These are phyloP conservation scores for Diabrotica undecimpunctata DNA, from an alignment of 1,140 invertebrate species.

Conservation along the genomic window DNA sequence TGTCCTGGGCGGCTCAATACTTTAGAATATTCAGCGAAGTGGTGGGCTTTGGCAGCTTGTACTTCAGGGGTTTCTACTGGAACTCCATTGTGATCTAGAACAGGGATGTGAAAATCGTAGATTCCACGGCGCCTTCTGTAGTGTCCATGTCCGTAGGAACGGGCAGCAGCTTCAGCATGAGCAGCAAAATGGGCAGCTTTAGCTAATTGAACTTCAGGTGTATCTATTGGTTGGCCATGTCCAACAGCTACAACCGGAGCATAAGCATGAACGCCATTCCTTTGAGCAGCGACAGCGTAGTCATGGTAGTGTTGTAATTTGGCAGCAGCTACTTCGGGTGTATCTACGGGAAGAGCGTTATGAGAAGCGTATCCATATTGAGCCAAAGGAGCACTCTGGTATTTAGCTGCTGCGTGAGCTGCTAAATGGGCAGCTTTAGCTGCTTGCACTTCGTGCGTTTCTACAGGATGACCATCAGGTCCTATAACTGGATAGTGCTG, in stretches of 20 bases:
- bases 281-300: slow-evolving; percentile 53
- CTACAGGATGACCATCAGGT: slow-evolving; percentile 43
- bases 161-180: slow-evolving; percentile 50
- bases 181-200: slow-evolving; percentile 58
- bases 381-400: slow-evolving; percentile 22
- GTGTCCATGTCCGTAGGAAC: slow-evolving; percentile 32
- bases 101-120: slow-evolving; percentile 37
- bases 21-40: slow-evolving; percentile 54
- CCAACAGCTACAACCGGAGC: slow-evolving; percentile 28
- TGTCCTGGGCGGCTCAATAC: slow-evolving; percentile 29
- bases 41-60: slow-evolving; percentile 55
- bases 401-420: slow-evolving; percentile 51
- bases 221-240: slow-evolving; percentile 41
- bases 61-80: slow-evolving; percentile 58
- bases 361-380: slow-evolving; percentile 34
- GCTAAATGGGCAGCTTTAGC: slow-evolving; percentile 57
- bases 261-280: slow-evolving; percentile 42
- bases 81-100: slow-evolving; percentile 40
- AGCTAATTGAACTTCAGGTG: slow-evolving; percentile 56
- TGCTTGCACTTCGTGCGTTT: slow-evolving; percentile 58
- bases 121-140: slow-evolving; percentile 27
- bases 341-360: slow-evolving; percentile 58
- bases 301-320: slow-evolving; percentile 60
- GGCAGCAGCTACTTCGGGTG: slow-evolving; percentile 61
- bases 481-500: slow-evolving; percentile 37